Conservation (phyloP, 2,888 invertebrate genomes). For the Lysandra coridon region DNA sequence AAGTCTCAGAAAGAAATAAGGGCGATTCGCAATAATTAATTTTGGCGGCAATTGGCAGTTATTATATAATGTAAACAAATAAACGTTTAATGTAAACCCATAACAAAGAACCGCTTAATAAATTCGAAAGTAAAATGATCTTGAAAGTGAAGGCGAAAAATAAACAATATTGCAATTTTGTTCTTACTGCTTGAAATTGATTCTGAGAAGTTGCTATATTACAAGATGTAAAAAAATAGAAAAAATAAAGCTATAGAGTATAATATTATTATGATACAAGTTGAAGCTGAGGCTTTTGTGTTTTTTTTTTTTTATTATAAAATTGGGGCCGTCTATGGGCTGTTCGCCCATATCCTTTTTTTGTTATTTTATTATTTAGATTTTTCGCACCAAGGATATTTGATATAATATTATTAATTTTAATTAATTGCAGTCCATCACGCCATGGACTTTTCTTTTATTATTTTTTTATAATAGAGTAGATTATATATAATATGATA, state of each 20-base stretch:
- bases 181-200: background rate
- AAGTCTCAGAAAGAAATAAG: background rate
- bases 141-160: slow-evolving; percentile 63
- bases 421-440: too few relatives aligned
- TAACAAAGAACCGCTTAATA: slow-evolving; percentile 27
- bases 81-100: slow-evolving; percentile 22
- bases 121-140: slow-evolving; percentile 69
- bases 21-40: background rate
- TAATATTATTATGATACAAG: too few relatives aligned
- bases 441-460: too few relatives aligned
- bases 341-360: too few relatives aligned
- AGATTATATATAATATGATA: too few relatives aligned
- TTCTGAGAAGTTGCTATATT: background rate
- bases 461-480: too few relatives aligned
- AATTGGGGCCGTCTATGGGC: too few relatives aligned
- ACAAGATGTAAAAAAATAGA: background rate
- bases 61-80: background rate
- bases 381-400: too few relatives aligned
- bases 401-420: too few relatives aligned
- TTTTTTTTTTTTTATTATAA: too few relatives aligned
- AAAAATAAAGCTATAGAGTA: background rate
- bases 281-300: too few relatives aligned
- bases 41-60: background rate
- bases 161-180: slow-evolving; percentile 2
- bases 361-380: too few relatives aligned